These are phyloP conservation scores for Lumbricus terrestris DNA, from an alignment of 2,888 invertebrate species.

Conservation along the genomic window DNA sequence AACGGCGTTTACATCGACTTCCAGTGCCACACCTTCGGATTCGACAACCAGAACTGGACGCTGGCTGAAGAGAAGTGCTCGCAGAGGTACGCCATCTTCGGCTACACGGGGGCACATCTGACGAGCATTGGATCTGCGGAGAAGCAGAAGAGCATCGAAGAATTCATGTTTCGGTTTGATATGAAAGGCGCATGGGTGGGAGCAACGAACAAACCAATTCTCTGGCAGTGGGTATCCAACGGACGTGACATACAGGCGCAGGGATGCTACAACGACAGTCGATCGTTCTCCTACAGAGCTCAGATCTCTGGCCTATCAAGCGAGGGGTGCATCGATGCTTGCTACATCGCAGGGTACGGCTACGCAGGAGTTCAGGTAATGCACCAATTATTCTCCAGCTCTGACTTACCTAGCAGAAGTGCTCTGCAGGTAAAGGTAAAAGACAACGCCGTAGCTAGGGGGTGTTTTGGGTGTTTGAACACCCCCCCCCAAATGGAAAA, in stretches of 20 bases:
- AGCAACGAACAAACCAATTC: not conserved
- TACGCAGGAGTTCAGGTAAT: conserved; percentile 6
- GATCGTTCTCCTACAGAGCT: not conserved
- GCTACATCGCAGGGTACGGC: not conserved
- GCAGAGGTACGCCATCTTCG: not conserved
- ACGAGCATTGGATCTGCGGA: not conserved
- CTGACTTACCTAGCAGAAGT: not conserved
- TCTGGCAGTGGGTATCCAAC: not conserved
- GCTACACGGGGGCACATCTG: not conserved
- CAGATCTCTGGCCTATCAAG: not conserved
- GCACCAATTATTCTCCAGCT: not conserved
- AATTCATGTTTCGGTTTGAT: not conserved
- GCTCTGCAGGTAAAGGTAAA: not conserved
- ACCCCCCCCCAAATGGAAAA: too few species aligned
- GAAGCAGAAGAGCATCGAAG: not conserved
- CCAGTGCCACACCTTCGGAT: not conserved
- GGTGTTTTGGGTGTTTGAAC: too few species aligned
- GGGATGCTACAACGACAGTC: not conserved
- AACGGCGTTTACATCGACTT: not conserved
- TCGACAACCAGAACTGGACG: not conserved
- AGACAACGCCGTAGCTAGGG: too few species aligned
- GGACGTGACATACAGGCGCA: not conserved
- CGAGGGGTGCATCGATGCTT: not conserved
- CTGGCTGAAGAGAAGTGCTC: not conserved
- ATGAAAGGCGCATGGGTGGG: not conserved